These are phyloP conservation scores for Drosophila prostipennis DNA, from an alignment of 2,888 invertebrate genomes.

Conservation along the genomic window DNA sequence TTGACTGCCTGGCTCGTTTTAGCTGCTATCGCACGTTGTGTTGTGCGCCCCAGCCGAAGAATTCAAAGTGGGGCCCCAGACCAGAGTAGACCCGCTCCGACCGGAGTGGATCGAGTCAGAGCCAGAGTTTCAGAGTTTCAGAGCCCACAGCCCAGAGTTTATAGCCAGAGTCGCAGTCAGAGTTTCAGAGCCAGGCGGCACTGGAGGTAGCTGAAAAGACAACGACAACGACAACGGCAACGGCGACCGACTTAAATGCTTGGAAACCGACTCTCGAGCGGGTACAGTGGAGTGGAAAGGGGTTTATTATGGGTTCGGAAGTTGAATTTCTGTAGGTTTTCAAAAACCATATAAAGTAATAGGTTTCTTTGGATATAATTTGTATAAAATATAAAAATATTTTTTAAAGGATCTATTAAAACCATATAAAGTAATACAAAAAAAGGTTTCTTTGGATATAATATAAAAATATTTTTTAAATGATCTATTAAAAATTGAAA, in stretches of 20 bases:
- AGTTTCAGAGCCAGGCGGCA: slow-evolving; percentile 25
- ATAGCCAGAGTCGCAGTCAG: slow-evolving; percentile 28
- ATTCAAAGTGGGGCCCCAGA: slow-evolving; percentile 68
- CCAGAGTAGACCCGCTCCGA: slow-evolving; percentile 32
- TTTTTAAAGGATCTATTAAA: no score
- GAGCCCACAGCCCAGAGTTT: slow-evolving; percentile 67
- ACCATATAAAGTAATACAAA: no score
- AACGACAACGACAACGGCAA: slow-evolving; percentile 19
- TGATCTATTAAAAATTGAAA: no score
- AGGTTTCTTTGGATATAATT: not conserved
- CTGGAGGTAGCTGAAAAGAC: slow-evolving; percentile 29
- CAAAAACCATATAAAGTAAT: not conserved
- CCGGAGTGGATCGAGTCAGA: slow-evolving; percentile 37
- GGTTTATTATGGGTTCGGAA: not conserved
- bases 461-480: no score
- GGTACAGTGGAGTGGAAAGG: slow-evolving; percentile 56
- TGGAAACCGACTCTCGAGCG: slow-evolving; percentile 65
- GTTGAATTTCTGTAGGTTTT: not conserved
- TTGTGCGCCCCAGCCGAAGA: slow-evolving; percentile 64
- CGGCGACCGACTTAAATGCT: slow-evolving; percentile 78
- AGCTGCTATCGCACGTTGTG: slow-evolving; percentile 68
- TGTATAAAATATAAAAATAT: not conserved
- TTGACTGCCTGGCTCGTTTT: slow-evolving; percentile 31
- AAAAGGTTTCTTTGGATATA: not conserved
- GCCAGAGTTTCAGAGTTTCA: slow-evolving; percentile 34